These are phyloP conservation scores for Meta bourneti DNA, from an alignment of 2,888 invertebrate species.

Conservation along the genomic window DNA sequence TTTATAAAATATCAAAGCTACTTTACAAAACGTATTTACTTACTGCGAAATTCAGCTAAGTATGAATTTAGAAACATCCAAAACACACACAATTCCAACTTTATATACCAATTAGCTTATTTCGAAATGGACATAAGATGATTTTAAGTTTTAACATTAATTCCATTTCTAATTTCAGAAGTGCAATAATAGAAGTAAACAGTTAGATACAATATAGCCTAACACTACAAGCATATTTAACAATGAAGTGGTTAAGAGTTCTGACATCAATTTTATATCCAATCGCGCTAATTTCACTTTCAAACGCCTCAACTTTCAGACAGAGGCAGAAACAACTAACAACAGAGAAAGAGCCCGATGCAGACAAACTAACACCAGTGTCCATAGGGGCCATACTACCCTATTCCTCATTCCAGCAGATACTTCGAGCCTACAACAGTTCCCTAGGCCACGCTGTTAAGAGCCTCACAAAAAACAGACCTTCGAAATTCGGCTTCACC, in stretches of 20 bases:
- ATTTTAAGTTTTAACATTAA: no score
- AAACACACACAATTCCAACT: no score
- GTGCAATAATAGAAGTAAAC: no score
- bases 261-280: not conserved
- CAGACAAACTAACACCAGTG: constrained; percentile 7
- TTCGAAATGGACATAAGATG: no score
- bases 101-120: no score
- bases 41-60: no score
- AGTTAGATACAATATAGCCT: no score
- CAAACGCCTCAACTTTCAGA: constrained; percentile 9
- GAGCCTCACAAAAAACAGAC: constrained; percentile 57
- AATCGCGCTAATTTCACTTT: not conserved
- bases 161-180: no score
- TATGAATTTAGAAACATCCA: no score
- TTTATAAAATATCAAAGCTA: no score
- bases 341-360: constrained; percentile 2
- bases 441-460: constrained; percentile 26
- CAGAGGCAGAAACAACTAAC: constrained; percentile 19
- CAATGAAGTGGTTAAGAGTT: no score
- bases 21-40: no score
- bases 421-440: constrained; percentile 39
- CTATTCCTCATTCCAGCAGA: constrained; percentile 25
- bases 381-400: constrained; percentile 62
- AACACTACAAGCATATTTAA: not conserved
- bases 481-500: constrained; percentile 70